phyloP scores from a whole-genome alignment of 2,888 invertebrate genomes.

The Leptinotarsa tumamoca region DNA sequence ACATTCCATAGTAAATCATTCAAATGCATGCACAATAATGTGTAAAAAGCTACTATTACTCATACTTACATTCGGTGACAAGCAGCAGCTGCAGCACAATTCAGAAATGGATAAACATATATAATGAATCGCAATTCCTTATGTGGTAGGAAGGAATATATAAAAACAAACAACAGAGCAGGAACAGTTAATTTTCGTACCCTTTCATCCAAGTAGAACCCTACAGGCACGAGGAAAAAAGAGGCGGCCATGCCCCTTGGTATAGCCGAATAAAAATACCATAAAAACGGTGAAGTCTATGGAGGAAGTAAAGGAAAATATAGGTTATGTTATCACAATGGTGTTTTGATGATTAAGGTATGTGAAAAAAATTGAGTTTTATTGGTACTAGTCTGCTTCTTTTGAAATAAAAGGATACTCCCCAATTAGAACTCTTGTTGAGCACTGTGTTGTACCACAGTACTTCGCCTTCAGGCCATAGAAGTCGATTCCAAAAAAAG shows the following conservation, averaged over 20 bases:
- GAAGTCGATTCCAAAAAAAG: constrained; percentile 87
- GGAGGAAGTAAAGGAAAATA: constrained; percentile 60
- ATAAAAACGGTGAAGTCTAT: constrained; percentile 92
- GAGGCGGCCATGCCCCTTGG: constrained; percentile 91
- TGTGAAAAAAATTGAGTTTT: too few species aligned
- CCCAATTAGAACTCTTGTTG: constrained; percentile 96
- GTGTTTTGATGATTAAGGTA: background rate
- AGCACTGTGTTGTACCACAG: constrained; percentile 94
- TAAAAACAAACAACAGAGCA: constrained; percentile 81
- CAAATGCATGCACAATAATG: too few species aligned
- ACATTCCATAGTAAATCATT: too few species aligned
- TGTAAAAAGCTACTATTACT: too few species aligned
- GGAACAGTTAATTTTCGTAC: constrained; percentile 78
- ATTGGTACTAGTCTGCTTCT: too few species aligned
- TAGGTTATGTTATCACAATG: too few species aligned
- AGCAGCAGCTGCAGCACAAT: constrained; percentile 87
- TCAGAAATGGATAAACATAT: constrained; percentile 95
- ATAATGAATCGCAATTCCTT: constrained; percentile 98
- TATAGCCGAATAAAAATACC: constrained; percentile 98
- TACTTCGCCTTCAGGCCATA: constrained; percentile 99
- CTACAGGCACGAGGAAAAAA: constrained; percentile 82
- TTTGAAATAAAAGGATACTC: constrained; percentile 83
- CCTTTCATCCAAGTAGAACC: constrained; percentile 79
- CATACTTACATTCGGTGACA: constrained; percentile 88
- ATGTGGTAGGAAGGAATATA: constrained; percentile 97